Evolutionary conservation across 2,888 invertebrate species (phyloP).

Genomic region (Schizotus pectinicornis): DNA sequence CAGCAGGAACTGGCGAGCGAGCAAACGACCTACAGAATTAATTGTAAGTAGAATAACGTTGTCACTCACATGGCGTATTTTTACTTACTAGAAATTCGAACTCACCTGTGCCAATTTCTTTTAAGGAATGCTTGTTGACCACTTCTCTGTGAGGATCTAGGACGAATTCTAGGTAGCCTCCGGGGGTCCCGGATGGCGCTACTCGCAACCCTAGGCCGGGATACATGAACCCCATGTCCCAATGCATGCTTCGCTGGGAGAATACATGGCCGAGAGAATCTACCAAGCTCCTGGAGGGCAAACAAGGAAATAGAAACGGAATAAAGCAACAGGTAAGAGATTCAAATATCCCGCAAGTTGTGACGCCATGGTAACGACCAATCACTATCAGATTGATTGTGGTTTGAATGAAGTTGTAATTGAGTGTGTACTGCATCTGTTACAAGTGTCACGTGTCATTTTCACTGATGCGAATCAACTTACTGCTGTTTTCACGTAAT

Average conservation of each 20-base stretch:
- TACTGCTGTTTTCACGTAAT: too few relatives aligned
- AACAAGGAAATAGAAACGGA: background rate
- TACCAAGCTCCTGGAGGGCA: slow-evolving; percentile 64
- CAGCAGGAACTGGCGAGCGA: slow-evolving; percentile 75
- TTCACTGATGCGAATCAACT: too few relatives aligned
- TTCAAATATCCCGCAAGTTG: background rate
- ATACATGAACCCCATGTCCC: slow-evolving; percentile 75
- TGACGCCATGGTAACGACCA: background rate
- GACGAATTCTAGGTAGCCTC: slow-evolving; percentile 77
- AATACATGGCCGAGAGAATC: slow-evolving; percentile 73
- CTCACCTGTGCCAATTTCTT: slow-evolving; percentile 70
- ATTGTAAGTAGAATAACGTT: background rate
- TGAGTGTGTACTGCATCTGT: too few relatives aligned
- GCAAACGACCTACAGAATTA: slow-evolving; percentile 69
- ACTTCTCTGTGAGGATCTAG: slow-evolving; percentile 67
- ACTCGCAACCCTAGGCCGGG: slow-evolving; percentile 79
- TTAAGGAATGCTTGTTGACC: slow-evolving; percentile 61
- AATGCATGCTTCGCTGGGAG: slow-evolving; percentile 73
- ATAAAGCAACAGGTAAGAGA: background rate
- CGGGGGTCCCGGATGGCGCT: slow-evolving; percentile 72
- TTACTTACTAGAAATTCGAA: background rate
- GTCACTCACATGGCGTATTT: too few relatives aligned
- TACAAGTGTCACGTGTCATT: too few relatives aligned
- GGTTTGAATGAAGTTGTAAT: too few relatives aligned
- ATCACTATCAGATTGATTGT: too few relatives aligned